Percentiles rank a stretch among this genome's conserved stretches.
phyloP scores from a whole-genome alignment of 2,888 invertebrate genomes.

The Trissolcus brochymenae region DNA sequence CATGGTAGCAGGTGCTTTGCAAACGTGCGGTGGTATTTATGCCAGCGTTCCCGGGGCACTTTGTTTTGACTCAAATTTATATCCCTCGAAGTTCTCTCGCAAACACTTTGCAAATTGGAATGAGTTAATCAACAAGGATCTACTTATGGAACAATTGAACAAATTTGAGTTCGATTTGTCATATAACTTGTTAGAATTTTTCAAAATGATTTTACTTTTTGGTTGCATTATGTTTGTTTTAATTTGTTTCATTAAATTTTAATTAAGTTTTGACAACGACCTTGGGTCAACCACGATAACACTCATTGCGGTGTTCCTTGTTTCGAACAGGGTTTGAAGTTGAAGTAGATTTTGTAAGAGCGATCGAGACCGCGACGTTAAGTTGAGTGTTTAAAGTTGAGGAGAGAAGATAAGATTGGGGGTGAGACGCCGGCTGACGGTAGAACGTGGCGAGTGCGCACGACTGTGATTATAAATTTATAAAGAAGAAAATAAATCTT shows the following conservation, averaged over 20 bases:
- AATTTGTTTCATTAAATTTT: too few relatives aligned
- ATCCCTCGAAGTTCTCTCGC: constrained; percentile 42
- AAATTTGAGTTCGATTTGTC: background rate
- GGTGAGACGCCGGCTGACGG: background rate
- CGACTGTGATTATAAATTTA: constrained; percentile 55
- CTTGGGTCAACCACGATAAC: too few relatives aligned
- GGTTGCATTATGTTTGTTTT: too few relatives aligned
- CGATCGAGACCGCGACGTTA: constrained; percentile 18
- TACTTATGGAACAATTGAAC: background rate
- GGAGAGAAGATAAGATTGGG: background rate
- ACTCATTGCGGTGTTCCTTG: background rate
- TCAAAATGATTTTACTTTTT: too few relatives aligned
- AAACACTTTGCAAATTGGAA: constrained; percentile 41
- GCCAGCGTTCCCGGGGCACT: constrained; percentile 62
- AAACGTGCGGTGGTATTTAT: constrained; percentile 64
- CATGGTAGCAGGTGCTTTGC: constrained; percentile 68
- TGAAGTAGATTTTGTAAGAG: constrained; percentile 40
- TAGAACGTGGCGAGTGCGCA: constrained; percentile 24
- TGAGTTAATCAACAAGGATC: constrained; percentile 10
- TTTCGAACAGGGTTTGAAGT: background rate
- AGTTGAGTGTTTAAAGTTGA: constrained; percentile 32
- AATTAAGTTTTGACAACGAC: too few relatives aligned
- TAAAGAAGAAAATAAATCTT: constrained; percentile 48
- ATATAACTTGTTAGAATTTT: too few relatives aligned
- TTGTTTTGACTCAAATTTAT: constrained; percentile 70